These are phyloP conservation scores for Leptinotarsa haldemani DNA, from an alignment of 2,888 invertebrate species.

Conservation along the genomic window DNA sequence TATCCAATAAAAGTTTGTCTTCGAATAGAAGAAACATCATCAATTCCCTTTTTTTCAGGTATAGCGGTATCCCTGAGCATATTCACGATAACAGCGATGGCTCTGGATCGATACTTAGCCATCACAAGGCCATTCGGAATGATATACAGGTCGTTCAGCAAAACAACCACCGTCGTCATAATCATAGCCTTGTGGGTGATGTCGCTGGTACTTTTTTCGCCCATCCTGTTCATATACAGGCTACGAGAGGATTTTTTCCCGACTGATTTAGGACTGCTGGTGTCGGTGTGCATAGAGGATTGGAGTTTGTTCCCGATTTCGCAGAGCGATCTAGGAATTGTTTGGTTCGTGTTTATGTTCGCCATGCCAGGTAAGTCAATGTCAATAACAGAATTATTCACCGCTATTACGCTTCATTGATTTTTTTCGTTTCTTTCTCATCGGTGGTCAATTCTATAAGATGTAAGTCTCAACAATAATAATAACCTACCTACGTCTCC, in stretches of 20 bases:
- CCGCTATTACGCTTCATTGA: no score
- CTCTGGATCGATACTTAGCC: constrained; percentile 80
- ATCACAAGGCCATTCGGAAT: constrained; percentile 81
- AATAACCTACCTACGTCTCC: no score
- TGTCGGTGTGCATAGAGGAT: constrained; percentile 71
- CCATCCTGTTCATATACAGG: constrained; percentile 66
- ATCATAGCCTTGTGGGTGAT: constrained; percentile 76
- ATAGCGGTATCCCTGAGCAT: constrained; percentile 84
- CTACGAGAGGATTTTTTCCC: constrained; percentile 34
- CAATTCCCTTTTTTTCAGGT: constrained; percentile 65
- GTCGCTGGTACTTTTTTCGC: constrained; percentile 76
- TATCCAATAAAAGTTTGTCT: no score
- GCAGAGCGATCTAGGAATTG: constrained; percentile 73
- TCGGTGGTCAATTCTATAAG: no score
- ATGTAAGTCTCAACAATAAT: no score
- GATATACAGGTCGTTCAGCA: constrained; percentile 77
- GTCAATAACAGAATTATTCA: no score
- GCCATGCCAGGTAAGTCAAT: constrained; percentile 75
- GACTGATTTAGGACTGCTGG: constrained; percentile 32
- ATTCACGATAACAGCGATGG: constrained; percentile 84
- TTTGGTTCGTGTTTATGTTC: constrained; percentile 81
- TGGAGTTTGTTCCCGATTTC: constrained; percentile 70
- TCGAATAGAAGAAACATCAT: no score
- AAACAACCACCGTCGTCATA: constrained; percentile 74
- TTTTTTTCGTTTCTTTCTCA: no score